Conservation (phyloP, 1,140 invertebrate genomes). For the Saccostrea glomerata region DNA sequence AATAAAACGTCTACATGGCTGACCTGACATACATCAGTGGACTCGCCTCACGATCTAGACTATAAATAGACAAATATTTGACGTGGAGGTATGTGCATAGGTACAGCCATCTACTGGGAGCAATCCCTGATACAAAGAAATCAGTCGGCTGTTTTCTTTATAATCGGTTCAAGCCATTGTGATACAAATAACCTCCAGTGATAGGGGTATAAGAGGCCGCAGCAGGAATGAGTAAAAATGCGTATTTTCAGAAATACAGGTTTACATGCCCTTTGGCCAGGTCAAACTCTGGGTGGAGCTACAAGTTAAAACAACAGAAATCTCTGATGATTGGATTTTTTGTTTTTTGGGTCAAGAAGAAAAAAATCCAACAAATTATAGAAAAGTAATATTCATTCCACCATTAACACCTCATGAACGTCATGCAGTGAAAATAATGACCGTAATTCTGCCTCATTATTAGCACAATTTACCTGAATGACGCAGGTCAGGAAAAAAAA, state of each 20-base stretch:
- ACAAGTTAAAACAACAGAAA: neutral
- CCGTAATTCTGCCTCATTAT: neutral
- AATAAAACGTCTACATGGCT: neutral
- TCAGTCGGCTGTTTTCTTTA: slow-evolving; percentile 16
- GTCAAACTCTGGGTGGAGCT: neutral
- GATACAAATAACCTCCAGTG: neutral
- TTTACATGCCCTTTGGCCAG: neutral
- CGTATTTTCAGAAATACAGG: neutral
- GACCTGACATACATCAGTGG: slow-evolving; percentile 1
- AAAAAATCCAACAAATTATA: neutral
- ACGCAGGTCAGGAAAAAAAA: neutral
- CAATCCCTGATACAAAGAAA: slow-evolving; percentile 12
- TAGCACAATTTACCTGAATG: neutral
- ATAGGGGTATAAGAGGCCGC: neutral
- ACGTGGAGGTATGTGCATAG: slow-evolving; percentile 12
- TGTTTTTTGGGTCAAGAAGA: too few species aligned
- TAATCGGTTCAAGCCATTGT: neutral
- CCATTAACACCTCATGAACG: neutral
- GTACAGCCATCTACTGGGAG: neutral
- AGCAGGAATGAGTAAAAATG: neutral
- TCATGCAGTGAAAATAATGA: neutral
- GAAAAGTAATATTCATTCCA: neutral
- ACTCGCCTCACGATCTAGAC: slow-evolving; percentile 1
- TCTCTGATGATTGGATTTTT: neutral
- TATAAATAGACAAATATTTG: slow-evolving; percentile 35